Evolutionary conservation across 2,888 invertebrate genomes (phyloP).

Genomic region (Cremastinae sp.): DNA sequence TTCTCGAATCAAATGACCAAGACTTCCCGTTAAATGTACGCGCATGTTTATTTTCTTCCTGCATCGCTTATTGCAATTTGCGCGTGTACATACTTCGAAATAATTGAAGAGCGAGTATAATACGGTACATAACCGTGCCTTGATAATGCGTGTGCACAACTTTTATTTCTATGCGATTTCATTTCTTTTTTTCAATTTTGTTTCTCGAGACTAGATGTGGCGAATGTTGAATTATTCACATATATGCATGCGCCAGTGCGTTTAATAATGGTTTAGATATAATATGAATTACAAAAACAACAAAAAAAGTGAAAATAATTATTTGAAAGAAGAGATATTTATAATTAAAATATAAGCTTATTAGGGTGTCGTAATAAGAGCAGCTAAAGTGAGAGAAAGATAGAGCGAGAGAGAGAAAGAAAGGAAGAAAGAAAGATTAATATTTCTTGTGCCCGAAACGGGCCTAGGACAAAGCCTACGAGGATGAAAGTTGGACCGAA

Average conservation of each 20-base stretch:
- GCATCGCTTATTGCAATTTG: slow-evolving; percentile 35
- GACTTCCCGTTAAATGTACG: slow-evolving; percentile 23
- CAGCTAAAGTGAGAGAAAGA: slow-evolving; percentile 52
- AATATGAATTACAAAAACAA: slow-evolving; percentile 5
- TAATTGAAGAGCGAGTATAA: slow-evolving; percentile 47
- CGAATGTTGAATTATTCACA: slow-evolving; percentile 51
- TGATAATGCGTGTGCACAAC: slow-evolving; percentile 47
- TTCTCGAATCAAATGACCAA: slow-evolving; percentile 32
- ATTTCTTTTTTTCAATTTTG: slow-evolving; percentile 13
- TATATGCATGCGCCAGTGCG: slow-evolving; percentile 53
- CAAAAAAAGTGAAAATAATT: slow-evolving; percentile 64
- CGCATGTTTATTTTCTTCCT: slow-evolving; percentile 25
- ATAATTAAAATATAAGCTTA: slow-evolving; percentile 77
- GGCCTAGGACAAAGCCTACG: not conserved
- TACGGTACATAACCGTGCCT: slow-evolving; percentile 41
- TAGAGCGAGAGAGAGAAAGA: slow-evolving; percentile 64
- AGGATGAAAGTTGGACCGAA: slow-evolving; percentile 10
- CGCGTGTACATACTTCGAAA: slow-evolving; percentile 60
- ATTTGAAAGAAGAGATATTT: slow-evolving; percentile 72
- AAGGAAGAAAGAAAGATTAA: slow-evolving; percentile 71
- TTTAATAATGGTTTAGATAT: slow-evolving; percentile 47
- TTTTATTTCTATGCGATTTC: slow-evolving; percentile 24
- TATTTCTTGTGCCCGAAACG: slow-evolving; percentile 50
- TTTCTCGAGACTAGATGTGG: slow-evolving; percentile 39
- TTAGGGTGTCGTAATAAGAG: slow-evolving; percentile 64